These are phyloP conservation scores for Cheilosia vulpina DNA, from an alignment of 2,888 invertebrate genomes.

Conservation along the genomic window DNA sequence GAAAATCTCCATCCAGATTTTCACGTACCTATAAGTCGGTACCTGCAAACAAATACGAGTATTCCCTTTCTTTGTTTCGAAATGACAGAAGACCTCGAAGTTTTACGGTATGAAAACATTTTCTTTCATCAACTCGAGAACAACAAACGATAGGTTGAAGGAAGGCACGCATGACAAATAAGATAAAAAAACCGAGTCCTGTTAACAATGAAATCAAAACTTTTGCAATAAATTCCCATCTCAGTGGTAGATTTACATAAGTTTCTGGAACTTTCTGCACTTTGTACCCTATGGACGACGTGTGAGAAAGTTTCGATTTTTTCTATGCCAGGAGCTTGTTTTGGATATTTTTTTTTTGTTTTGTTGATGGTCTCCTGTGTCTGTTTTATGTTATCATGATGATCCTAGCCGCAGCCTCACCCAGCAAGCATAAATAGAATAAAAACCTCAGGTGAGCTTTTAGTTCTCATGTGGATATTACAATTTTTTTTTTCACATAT, in stretches of 20 bases:
- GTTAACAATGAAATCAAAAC: constrained; percentile 74
- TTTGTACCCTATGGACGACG: constrained; percentile 62
- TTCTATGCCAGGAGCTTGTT: constrained; percentile 26
- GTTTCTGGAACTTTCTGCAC: constrained; percentile 60
- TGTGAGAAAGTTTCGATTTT: constrained; percentile 61
- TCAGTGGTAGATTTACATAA: constrained; percentile 72
- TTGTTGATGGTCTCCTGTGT: constrained; percentile 39
- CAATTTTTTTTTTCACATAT: constrained; percentile 35
- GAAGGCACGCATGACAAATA: constrained; percentile 9
- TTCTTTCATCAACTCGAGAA: constrained; percentile 55
- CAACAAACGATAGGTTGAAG: constrained; percentile 51
- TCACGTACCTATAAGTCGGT: not conserved
- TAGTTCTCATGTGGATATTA: constrained; percentile 68
- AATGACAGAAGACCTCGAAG: constrained; percentile 21
- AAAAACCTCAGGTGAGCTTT: constrained; percentile 72
- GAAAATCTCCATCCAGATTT: constrained; percentile 21
- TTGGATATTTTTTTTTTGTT: constrained; percentile 24
- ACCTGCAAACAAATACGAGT: constrained; percentile 17
- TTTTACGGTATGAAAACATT: constrained; percentile 52
- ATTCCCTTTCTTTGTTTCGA: constrained; percentile 27
- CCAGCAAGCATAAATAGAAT: constrained; percentile 33
- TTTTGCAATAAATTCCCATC: constrained; percentile 73
- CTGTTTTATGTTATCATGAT: constrained; percentile 67
- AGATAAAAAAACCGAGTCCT: constrained; percentile 32
- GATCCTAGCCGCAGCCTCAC: constrained; percentile 39